Conservation (phyloP, 2,888 invertebrate species). For the Zygaena filipendulae region DNA sequence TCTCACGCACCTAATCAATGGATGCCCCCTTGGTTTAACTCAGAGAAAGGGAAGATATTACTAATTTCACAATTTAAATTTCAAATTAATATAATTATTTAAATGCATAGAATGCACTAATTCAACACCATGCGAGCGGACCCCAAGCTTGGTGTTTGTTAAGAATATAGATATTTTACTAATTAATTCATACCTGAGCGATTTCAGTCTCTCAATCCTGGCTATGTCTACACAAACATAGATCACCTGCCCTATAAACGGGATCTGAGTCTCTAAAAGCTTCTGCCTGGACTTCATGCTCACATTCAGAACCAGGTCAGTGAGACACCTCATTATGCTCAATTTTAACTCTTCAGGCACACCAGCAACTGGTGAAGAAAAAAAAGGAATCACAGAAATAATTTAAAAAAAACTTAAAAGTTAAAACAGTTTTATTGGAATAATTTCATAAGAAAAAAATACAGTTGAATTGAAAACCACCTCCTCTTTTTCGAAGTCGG, state of each 20-base stretch:
- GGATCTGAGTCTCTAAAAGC: slow-evolving; percentile 57
- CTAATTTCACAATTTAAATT: no score
- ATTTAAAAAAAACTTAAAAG: slow-evolving; percentile 1
- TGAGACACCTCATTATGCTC: slow-evolving; percentile 64
- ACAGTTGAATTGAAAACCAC: no score
- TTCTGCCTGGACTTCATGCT: slow-evolving; percentile 68
- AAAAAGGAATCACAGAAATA: slow-evolving; percentile 8
- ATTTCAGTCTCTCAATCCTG: slow-evolving; percentile 71
- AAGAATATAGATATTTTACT: no score
- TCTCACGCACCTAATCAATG: no score
- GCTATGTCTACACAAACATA: slow-evolving; percentile 74
- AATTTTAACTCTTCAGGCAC: slow-evolving; percentile 74
- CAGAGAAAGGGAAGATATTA: no score
- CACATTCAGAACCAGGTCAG: slow-evolving; percentile 52
- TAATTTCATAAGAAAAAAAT: slow-evolving; percentile 5
- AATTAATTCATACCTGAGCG: slow-evolving; percentile 77
- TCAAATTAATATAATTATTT: no score
- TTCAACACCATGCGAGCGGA: no score
- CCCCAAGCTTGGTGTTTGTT: no score
- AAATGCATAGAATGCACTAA: no score
- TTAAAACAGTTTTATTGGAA: no score
- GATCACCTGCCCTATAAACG: slow-evolving; percentile 73
- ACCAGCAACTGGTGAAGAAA: slow-evolving; percentile 66
- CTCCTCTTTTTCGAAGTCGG: no score
- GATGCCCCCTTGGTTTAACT: no score